A percentile compares a stretch with the other conserved stretches of the same genome.
Conservation (phyloP, 2,113 vertebrate genomes). For the Genyomyrus donnyi region DNA sequence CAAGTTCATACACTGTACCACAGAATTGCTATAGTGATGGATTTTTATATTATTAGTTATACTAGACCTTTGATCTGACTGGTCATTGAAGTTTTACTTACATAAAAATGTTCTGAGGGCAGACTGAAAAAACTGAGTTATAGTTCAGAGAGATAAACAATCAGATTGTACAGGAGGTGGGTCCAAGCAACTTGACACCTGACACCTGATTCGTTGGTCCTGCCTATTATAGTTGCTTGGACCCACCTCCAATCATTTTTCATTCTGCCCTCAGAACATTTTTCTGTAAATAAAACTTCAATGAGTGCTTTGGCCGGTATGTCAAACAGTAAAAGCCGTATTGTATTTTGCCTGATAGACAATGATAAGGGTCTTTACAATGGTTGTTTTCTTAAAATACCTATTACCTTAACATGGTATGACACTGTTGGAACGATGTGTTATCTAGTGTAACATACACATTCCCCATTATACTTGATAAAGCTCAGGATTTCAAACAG, state of each 20-base stretch:
- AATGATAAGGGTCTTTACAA: background rate
- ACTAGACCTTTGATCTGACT: background rate
- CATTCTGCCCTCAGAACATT: too few species aligned
- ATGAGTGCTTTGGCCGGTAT: background rate
- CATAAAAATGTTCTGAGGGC: too few species aligned
- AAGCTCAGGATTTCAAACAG: background rate
- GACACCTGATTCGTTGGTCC: too few species aligned
- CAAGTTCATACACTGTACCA: background rate
- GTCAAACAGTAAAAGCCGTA: background rate
- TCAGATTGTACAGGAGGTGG: too few species aligned
- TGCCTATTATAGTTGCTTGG: too few species aligned
- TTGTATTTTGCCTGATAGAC: background rate
- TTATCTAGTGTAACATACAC: background rate
- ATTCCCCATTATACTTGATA: background rate
- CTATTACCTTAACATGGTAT: background rate
- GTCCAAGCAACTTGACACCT: too few species aligned
- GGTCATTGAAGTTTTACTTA: too few species aligned
- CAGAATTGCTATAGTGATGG: background rate
- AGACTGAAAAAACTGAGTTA: too few species aligned
- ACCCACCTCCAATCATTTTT: too few species aligned
- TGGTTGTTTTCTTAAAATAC: background rate
- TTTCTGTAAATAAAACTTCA: too few species aligned
- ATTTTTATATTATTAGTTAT: background rate
- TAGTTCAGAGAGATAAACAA: too few species aligned
- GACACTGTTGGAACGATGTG: background rate